Base-by-base conservation (phyloP, 2,888 invertebrate species). In the Cheilosia vulpina region DNA sequence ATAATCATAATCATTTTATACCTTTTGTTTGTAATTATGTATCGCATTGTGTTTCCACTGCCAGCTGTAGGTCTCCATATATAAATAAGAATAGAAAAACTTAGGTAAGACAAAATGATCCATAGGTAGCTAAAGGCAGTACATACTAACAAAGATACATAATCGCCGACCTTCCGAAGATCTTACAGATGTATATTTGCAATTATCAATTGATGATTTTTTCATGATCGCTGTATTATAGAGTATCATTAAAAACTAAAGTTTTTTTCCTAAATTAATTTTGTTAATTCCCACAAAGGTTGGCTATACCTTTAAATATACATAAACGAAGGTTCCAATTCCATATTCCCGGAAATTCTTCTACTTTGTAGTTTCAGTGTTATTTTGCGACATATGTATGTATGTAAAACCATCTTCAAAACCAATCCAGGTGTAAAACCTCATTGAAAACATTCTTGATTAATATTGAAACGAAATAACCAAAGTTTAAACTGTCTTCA, bases 171-270 rank as follows among this genome's bases (percentile, higher is more conserved):
- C 53, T 66, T 53, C 66, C n/a, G 19, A 41, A 52, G 7, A 52
- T 53, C 52, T 38, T 41, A 21, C 38, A 50, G 38, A 52, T 34
- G 50, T 24, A 38, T 21, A 19, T 19, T 38, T 52, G 52, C 52
- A 65, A 65, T 65, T 65, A 65, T 52, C n/a, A 21, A 41, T 0
- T 38, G 13, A 53, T 53, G 41, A 38, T 41, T 66, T 27, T 41
- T 53, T 24, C 21, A 21, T 52, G 21, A 52, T 24, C 38, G 38
- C 27, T n/a, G 1, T 19, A 9, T 7, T 43, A 11, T 13, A 38
- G 38, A 1, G 24, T 13, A 19, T 53, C 7, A 19, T 41, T 17
- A 66, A 53, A 41, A 53, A 52, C 31, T 34, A 63, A 63, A 13
- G 17, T 17, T 47, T 34, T 63, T 31, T 47, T 15, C 2, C 38